A percentile compares a stretch with the other conserved stretches of the same genome.
Conservation (phyloP, 1,140 invertebrate genomes). For the Drosophila novamexicana region DNA sequence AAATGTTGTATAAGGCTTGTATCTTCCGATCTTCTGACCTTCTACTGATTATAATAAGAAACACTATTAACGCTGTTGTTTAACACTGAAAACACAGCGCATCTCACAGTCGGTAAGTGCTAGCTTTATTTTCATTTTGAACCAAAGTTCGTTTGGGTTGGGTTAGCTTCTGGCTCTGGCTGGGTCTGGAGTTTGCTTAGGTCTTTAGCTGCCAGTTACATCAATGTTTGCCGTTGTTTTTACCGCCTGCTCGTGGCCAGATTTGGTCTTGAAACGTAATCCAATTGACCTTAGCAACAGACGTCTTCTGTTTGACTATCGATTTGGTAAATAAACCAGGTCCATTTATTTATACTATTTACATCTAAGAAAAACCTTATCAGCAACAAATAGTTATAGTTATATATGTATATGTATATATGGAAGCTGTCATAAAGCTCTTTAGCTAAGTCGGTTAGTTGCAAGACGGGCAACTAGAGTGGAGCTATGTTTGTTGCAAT, state of each 20-base stretch:
- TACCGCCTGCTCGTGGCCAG: constrained; percentile 46
- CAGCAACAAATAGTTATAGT: too few species aligned
- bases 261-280: constrained; percentile 61
- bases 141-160: constrained; percentile 17
- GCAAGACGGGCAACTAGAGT: too few species aligned
- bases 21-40: too few species aligned
- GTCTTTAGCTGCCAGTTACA: constrained; percentile 69
- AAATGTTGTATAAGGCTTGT: too few species aligned
- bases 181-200: constrained; percentile 45
- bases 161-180: constrained; percentile 23
- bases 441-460: too few species aligned
- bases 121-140: constrained; percentile 31
- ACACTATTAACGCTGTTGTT: not conserved
- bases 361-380: too few species aligned
- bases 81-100: not conserved
- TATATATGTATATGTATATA: too few species aligned
- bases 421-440: too few species aligned
- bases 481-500: too few species aligned
- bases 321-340: constrained; percentile 29
- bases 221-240: constrained; percentile 66
- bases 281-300: constrained; percentile 61
- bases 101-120: not conserved
- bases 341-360: too few species aligned
- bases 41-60: too few species aligned
- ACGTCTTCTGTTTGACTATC: constrained; percentile 19